Conservation (phyloP, 1,140 invertebrate species). For the Drosophila lacertosa region DNA sequence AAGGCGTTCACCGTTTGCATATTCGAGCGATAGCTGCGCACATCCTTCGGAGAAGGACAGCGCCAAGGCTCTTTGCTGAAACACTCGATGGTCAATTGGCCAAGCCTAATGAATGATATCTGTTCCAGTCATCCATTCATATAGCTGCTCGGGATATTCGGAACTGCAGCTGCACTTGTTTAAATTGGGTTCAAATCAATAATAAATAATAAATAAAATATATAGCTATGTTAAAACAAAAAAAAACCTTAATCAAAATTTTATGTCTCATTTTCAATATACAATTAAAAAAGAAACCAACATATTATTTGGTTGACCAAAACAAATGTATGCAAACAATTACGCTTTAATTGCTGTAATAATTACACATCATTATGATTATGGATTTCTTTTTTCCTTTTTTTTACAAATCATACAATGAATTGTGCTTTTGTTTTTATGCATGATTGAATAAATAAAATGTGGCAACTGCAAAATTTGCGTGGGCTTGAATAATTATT, state of each 20-base stretch:
- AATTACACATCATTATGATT: background rate
- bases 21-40: slow-evolving; percentile 42
- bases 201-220: too few species aligned
- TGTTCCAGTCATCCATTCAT: slow-evolving; percentile 13
- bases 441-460: background rate
- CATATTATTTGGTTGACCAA: background rate
- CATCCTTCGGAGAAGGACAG: slow-evolving; percentile 50
- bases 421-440: background rate
- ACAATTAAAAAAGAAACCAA: background rate
- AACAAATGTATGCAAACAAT: background rate
- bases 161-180: slow-evolving; percentile 43
- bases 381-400: background rate
- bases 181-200: too few species aligned
- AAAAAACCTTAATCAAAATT: too few species aligned
- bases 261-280: too few species aligned
- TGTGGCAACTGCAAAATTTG: background rate
- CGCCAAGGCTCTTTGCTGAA: slow-evolving; percentile 23
- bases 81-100: background rate
- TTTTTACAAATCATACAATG: background rate
- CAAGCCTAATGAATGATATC: background rate
- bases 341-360: background rate
- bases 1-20: slow-evolving; percentile 61
- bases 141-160: slow-evolving; percentile 46
- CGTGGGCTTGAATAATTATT: slow-evolving; percentile 4
- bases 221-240: too few species aligned